Base-by-base conservation (phyloP, 53 echinoderm and acorn worm genomes). In the Echinometra lucunter region DNA sequence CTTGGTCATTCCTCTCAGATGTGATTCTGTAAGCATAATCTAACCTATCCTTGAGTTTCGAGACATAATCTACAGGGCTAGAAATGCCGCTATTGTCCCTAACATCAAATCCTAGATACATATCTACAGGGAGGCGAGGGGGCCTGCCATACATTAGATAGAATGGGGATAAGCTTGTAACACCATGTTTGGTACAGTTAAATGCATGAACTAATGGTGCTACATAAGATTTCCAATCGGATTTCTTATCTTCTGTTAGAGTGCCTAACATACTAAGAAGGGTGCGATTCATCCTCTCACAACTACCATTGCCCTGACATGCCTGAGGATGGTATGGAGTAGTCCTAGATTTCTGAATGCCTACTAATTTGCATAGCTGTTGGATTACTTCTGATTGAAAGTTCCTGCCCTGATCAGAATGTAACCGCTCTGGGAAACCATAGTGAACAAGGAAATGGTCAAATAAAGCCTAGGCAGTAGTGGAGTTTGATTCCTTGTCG, bases 361-460 rank as follows among this genome's bases (percentile, higher is more conserved):
- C 94, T 4, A 89, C 91, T 25, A 96, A 25, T 25, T 90, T 57
- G 56, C 95, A 96, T 0, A 96, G 40, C 2, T 90, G 89, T n/a
- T 81, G 34, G 15, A 95, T 97, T 5, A 96, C 66, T 21, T 88
- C 88, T 2, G 95, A 91, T 49, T 96, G 92, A 44, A 97, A 95
- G 56, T 96, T 96, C 4, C 94, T 56, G 8, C 97, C 96, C 66
- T 97, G 97, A 85, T 97, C 96, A 6, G 96, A 96, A 40, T 97
- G 96, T 18, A 97, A 42, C 13, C 95, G 40, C 15, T 88, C 97
- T 18, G 96, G 97, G 82, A 97, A 96, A 3, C 96, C 95, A 82
- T 97, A 97, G 53, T 96, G 97, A 7, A 96, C 57, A 1, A 97
- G 81, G 57, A 96, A 96, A 27, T 97, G 91, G 25, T 96, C 96